A percentile compares a stretch with the other conserved stretches of the same genome.
phyloP scores from a whole-genome alignment of 2,113 vertebrate species.

The Brienomyrus longianalis region DNA sequence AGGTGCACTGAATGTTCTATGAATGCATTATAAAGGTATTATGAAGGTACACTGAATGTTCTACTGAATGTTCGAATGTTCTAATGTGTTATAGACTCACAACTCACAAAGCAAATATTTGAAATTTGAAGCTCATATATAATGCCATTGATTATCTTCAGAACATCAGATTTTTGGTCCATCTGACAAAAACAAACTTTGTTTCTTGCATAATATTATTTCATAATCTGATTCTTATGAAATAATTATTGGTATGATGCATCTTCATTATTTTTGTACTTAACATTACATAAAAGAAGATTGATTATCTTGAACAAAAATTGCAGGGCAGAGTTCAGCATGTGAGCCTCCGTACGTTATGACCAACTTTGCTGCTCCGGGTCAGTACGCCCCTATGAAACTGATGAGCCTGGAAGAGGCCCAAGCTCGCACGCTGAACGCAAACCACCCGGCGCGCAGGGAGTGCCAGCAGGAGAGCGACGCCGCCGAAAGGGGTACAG shows the following conservation, averaged over 20 bases:
- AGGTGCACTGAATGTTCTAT: too few species aligned
- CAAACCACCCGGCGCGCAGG: slow-evolving; percentile 77
- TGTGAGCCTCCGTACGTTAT: slow-evolving; percentile 71
- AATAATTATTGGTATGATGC: not conserved
- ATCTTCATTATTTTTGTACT: not conserved
- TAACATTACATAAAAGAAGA: not conserved
- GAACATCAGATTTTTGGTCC: not conserved
- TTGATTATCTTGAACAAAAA: not conserved
- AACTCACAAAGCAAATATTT: too few species aligned
- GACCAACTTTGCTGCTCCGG: slow-evolving; percentile 67
- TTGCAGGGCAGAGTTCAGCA: slow-evolving; percentile 56
- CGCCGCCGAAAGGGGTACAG: slow-evolving; percentile 78
- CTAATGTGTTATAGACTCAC: too few species aligned
- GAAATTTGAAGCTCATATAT: not conserved
- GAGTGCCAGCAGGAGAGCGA: slow-evolving; percentile 84
- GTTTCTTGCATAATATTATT: not conserved
- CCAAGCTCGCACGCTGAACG: slow-evolving; percentile 79
- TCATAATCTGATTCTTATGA: not conserved
- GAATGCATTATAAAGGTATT: too few species aligned
- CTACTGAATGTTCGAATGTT: too few species aligned
- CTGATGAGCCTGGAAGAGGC: slow-evolving; percentile 93
- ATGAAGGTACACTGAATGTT: too few species aligned
- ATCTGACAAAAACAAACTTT: not conserved
- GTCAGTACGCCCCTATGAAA: slow-evolving; percentile 79
- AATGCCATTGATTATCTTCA: not conserved